A percentile compares a stretch with the other conserved stretches of the same genome.
These are phyloP conservation scores for Plectropomus leopardus DNA, from an alignment of 2,113 vertebrate genomes.

Conservation along the genomic window DNA sequence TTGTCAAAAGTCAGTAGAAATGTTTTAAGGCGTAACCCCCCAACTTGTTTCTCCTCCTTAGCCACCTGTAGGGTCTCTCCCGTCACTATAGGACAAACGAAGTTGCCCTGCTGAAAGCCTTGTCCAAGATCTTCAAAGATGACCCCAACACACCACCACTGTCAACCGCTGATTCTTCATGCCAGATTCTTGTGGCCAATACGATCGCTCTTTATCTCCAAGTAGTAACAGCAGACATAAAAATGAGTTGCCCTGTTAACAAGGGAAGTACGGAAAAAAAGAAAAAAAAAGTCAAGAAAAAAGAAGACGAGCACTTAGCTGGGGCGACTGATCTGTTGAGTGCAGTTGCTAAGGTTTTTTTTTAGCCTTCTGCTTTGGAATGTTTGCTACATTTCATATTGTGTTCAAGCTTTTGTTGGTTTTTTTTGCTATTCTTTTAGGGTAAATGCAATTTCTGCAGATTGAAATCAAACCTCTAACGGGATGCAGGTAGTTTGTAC, in stretches of 20 bases:
- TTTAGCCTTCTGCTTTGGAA: background rate
- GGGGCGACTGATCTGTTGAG: conserved; percentile 66
- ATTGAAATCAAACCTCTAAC: background rate
- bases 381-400: background rate
- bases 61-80: conserved; percentile 29
- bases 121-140: conserved; percentile 36
- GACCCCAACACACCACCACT: conserved; percentile 34
- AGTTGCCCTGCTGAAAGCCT: conserved; percentile 36
- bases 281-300: conserved; percentile 20
- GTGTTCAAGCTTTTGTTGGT: background rate
- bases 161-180: conserved; percentile 24
- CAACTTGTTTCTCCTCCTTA: conserved; percentile 21
- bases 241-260: conserved; percentile 86
- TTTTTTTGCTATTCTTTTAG: background rate
- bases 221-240: conserved; percentile 86
- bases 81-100: conserved; percentile 20
- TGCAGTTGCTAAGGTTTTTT: conserved; percentile 76
- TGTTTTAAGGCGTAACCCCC: conserved; percentile 14
- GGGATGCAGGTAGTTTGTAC: background rate
- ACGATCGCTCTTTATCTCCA: conserved; percentile 33
- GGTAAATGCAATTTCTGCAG: background rate
- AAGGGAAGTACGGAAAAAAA: conserved; percentile 81
- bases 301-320: conserved; percentile 47
- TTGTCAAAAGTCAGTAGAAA: background rate
- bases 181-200: conserved; percentile 37